A percentile compares a stretch with the other conserved stretches of the same genome.
phyloP scores from a whole-genome alignment of 2,113 vertebrate genomes.

The Tapirus terrestris region DNA sequence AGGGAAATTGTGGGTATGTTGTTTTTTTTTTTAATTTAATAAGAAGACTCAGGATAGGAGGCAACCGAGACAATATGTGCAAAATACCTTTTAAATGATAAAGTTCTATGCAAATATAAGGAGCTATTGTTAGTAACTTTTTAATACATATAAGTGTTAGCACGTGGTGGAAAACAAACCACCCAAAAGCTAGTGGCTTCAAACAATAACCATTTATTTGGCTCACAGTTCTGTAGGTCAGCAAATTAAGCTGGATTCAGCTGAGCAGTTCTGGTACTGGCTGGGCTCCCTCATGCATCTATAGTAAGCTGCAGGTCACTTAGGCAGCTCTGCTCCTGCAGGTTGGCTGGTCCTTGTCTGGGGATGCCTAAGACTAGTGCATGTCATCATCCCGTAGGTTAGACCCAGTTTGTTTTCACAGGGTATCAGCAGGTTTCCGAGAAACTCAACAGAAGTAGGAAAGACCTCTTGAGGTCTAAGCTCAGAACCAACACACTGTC shows the following conservation, averaged over 20 bases:
- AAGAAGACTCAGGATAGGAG: not conserved
- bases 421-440: not conserved
- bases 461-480: not conserved
- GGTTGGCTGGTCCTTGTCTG: not conserved
- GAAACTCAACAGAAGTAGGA: not conserved
- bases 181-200: not conserved
- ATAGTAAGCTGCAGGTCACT: not conserved
- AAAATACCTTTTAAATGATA: not conserved
- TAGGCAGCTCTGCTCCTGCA: not conserved
- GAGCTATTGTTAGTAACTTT: not conserved
- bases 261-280: not conserved
- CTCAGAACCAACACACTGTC: not conserved
- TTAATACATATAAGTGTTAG: not conserved
- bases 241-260: not conserved
- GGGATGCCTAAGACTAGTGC: not conserved
- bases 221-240: not conserved
- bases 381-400: not conserved
- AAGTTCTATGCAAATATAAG: not conserved
- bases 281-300: not conserved
- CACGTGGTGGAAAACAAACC: not conserved
- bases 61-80: not conserved
- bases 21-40: not conserved
- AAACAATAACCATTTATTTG: not conserved
- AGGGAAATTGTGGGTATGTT: not conserved
- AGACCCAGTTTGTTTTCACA: not conserved